A percentile compares a stretch with the other conserved stretches of the same genome.
phyloP scores from a whole-genome alignment of 2,797 vertebrate species.

The Scolopax rusticola region DNA sequence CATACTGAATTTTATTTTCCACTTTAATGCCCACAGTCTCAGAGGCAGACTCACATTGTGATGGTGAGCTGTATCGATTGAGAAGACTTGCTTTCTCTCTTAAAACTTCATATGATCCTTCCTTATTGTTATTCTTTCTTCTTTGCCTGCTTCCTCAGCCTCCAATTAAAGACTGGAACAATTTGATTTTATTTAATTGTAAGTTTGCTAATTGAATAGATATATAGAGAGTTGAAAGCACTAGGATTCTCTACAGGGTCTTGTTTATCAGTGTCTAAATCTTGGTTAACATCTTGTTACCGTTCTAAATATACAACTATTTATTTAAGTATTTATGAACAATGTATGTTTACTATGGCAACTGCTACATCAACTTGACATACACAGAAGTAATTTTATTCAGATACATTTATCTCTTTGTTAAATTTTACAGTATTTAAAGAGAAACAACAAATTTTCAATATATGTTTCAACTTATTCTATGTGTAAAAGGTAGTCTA shows the following conservation, averaged over 20 bases:
- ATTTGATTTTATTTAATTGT: neutral
- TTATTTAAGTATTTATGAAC: constrained; percentile 58
- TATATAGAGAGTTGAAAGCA: constrained; percentile 27
- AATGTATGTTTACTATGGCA: constrained; percentile 51
- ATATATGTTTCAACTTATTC: neutral
- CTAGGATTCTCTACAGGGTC: constrained; percentile 16
- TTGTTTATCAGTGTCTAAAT: constrained; percentile 45
- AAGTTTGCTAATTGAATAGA: constrained; percentile 31
- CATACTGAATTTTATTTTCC: neutral
- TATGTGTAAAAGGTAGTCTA: neutral
- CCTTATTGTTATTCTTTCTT: neutral
- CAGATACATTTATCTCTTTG: constrained; percentile 15
- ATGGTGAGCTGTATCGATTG: neutral
- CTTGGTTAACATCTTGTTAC: constrained; percentile 34
- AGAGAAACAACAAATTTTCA: neutral
- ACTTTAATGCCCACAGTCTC: neutral
- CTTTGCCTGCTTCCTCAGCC: neutral
- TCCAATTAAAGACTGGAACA: constrained; percentile 10
- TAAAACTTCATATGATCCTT: neutral
- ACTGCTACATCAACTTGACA: constrained; percentile 50
- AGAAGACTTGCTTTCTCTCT: neutral
- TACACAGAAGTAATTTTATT: constrained; percentile 12
- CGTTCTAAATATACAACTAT: constrained; percentile 36
- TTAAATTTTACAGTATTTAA: constrained; percentile 6
- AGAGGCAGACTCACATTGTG: neutral